Base-by-base conservation (phyloP, 2,113 vertebrate genomes). In the Pteruthius melanotis region DNA sequence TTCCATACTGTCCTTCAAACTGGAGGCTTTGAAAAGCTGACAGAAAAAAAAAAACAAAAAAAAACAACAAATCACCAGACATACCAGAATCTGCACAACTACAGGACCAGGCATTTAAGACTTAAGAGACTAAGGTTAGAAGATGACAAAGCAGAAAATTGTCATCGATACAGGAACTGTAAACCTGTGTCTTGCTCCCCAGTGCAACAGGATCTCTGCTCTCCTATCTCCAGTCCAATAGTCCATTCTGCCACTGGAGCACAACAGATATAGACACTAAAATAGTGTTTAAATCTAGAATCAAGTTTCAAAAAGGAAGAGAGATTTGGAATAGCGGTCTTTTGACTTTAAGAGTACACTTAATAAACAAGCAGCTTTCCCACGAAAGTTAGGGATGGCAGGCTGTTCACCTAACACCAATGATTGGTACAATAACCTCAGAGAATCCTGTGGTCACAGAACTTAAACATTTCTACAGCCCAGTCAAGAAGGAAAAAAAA, bases 121-220 rank as follows among this genome's bases (percentile, higher is more conserved):
- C 74, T 96, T 40, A 21, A 39, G 52, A 87, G 95, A 56, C n/a
- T 64, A 93, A 79, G 76, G 35, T 64, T 54, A 96, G 71, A 91
- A 91, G 45, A 81, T 40, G 90, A 92, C 35, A 84, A 90, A 93
- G 87, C 81, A 93, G 65, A 63, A 78, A 92, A 14, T 39, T 70
- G 42, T 64, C 83, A 89, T 86, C 42, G 33, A 64, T 9, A 66
- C 5, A 76, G 6, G 2, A 94, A 66, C 50, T 90, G 94, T 95
- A 90, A 87, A 93, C 86, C 81, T 94, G 74, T 57, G 80, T 96
- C 83, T 95, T 96, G 93, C 92, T 97, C 89, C 89, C 87, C 91
- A 84, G 71, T 83, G 83, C 90, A 61, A 96, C 71, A 94, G 88
- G 64, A 87, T 71, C 92, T 95, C 86, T 87, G 60, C 69, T 94